Percentiles rank a stretch among this genome's conserved stretches.
Conservation (phyloP, 2,888 invertebrate genomes). For the Bombylius major region DNA sequence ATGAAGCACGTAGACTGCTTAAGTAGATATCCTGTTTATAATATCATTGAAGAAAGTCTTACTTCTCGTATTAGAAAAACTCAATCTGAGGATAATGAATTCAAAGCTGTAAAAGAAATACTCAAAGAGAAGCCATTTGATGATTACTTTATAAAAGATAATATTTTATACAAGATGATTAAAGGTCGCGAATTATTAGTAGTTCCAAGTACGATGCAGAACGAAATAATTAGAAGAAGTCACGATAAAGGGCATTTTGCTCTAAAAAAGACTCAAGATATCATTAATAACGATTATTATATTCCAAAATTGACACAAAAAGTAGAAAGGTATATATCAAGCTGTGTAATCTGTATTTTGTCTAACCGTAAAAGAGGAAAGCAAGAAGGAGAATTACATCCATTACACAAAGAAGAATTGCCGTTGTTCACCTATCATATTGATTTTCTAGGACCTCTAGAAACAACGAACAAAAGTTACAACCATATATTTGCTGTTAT, state of each 20-base stretch:
- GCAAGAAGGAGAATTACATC: background rate
- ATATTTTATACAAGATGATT: background rate
- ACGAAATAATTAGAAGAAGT: slow-evolving; percentile 5
- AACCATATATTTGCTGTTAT: background rate
- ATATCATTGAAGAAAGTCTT: too few relatives aligned
- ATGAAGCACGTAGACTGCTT: too few relatives aligned
- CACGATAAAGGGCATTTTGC: slow-evolving; percentile 9
- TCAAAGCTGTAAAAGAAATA: too few relatives aligned
- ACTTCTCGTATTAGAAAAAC: too few relatives aligned
- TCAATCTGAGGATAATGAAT: too few relatives aligned
- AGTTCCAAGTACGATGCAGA: slow-evolving; percentile 7
- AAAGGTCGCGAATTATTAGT: background rate
- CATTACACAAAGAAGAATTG: background rate
- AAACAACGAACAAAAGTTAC: background rate
- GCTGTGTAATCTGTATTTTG: background rate
- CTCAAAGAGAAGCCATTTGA: too few relatives aligned
- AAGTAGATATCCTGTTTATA: too few relatives aligned
- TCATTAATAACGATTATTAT: background rate
- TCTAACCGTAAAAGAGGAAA: slow-evolving; percentile 7
- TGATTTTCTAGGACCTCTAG: background rate
- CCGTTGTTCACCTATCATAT: background rate
- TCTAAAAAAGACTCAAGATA: background rate
- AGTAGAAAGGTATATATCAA: background rate
- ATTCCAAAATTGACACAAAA: background rate
- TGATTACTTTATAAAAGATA: background rate